Base-by-base conservation (phyloP, 2,113 vertebrate genomes). In the Tonatia bakeri region DNA sequence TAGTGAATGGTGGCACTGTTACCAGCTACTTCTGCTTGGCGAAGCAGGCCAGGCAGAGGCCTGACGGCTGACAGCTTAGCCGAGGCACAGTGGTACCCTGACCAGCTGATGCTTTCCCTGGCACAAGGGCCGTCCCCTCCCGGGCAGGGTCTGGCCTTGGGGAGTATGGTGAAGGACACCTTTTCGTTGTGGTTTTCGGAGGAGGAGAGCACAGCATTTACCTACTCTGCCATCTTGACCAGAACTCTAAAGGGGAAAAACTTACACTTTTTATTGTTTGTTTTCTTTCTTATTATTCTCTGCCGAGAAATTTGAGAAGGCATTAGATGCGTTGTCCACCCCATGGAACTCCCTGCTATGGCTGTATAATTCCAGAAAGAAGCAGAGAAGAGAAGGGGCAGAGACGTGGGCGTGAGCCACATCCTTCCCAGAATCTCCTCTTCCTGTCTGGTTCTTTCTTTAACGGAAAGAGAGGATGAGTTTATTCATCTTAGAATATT, bases 401-500 rank as follows among this genome's bases (percentile, higher is more conserved):
- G 15, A 28, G 47, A 31, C 7, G 31, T 7, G 54, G 10, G 10
- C 38, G 28, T n/a, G 43, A 65, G 40, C 10, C 72, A 15, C 45
- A 16, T 80, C 72, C 64, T 65, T 73, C 38, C 77, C 28, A 36
- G 45, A 40, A 64, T 52, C 69, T 79, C 47, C 15, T 88, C 26
- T 64, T 77, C 72, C 43, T 43, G 45, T 50, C 22, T 56, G 33
- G 26, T 54, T 76, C n/a, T 94, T 87, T 91, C 33, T 79, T 75
- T 79, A 45, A 61, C 76, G 56, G 33, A 76, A 95, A 80, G 40
- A 52, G 40, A 81, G 12, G 13, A 8, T 69, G 8, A 52, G 86
- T 88, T 82, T 52, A 76, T 95, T 96, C 26, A 6, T 70, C 43
- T 76, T 50, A 86, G 65, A 67, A 59, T 17, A 16, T 86, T 59